Evolutionary conservation across 2,888 invertebrate species (phyloP).

Genomic region (Phaedon cochleariae): DNA sequence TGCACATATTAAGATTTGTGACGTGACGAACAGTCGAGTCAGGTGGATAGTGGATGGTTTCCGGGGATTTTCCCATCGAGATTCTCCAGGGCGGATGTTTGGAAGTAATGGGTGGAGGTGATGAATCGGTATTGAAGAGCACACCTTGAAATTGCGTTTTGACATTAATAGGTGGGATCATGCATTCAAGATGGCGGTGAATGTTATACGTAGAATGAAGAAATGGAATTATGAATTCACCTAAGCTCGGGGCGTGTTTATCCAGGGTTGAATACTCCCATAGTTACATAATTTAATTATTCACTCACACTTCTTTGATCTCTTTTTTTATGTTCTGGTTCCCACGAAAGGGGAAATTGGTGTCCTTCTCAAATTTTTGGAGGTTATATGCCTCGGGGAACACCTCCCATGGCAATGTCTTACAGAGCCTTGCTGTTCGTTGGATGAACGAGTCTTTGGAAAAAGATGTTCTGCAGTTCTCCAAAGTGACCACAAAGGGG

Average conservation of each 20-base stretch:
- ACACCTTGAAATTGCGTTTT: conserved; percentile 58
- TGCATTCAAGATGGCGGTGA: conserved; percentile 43
- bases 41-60: conserved; percentile 47
- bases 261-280: not conserved
- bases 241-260: conserved; percentile 15
- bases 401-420: no score
- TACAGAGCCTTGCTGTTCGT: no score
- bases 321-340: no score
- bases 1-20: conserved; percentile 62
- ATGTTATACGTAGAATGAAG: conserved; percentile 20
- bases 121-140: conserved; percentile 54
- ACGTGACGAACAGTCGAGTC: conserved; percentile 49
- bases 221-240: conserved; percentile 24
- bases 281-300: no score
- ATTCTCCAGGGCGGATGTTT: conserved; percentile 48
- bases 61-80: conserved; percentile 44
- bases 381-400: no score
- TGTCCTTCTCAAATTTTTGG: no score
- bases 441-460: no score
- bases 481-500: no score
- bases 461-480: no score
- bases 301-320: no score
- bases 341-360: no score
- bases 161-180: conserved; percentile 57
- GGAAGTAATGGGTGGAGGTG: conserved; percentile 55